Conservation (phyloP, 1,140 invertebrate genomes). For the Drosophila triauraria region DNA sequence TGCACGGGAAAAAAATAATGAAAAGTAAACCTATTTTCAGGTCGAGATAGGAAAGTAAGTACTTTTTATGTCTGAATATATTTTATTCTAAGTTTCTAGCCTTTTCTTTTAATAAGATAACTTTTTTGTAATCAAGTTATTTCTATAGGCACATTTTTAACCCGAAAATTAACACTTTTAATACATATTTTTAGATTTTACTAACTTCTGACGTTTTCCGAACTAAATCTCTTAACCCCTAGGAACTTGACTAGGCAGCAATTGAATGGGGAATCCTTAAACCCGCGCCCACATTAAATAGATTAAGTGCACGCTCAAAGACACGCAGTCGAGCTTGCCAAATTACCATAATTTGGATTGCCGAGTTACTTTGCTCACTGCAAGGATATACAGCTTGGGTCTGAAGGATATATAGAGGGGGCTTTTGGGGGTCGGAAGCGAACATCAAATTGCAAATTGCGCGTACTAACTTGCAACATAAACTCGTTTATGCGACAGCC, state of each 20-base stretch:
- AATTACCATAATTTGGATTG: slow-evolving; percentile 69
- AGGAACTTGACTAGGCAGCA: slow-evolving; percentile 5
- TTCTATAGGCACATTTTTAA: too few species aligned
- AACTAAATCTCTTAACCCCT: slow-evolving; percentile 18
- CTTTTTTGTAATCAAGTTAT: neutral
- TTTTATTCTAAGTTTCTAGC: neutral
- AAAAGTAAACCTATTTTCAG: neutral
- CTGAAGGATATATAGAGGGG: neutral
- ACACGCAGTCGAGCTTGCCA: slow-evolving; percentile 59
- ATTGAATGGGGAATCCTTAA: slow-evolving; percentile 21
- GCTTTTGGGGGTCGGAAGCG: slow-evolving; percentile 32
- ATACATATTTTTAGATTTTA: neutral
- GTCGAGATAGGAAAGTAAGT: neutral
- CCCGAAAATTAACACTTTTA: too few species aligned
- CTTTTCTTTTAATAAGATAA: neutral
- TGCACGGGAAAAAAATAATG: neutral
- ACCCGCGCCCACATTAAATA: slow-evolving; percentile 38
- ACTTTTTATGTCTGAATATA: neutral
- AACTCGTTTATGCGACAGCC: slow-evolving; percentile 62
- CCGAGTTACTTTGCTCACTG: slow-evolving; percentile 56
- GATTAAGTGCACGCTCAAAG: slow-evolving; percentile 59
- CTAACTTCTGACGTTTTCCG: neutral
- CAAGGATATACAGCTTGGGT: slow-evolving; percentile 11
- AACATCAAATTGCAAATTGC: slow-evolving; percentile 66
- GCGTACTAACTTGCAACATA: slow-evolving; percentile 69